Evolutionary conservation across 2,113 vertebrate genomes (phyloP), one percentile per base, ranked within the genome.

Genomic region (Gambusia affinis): DNA sequence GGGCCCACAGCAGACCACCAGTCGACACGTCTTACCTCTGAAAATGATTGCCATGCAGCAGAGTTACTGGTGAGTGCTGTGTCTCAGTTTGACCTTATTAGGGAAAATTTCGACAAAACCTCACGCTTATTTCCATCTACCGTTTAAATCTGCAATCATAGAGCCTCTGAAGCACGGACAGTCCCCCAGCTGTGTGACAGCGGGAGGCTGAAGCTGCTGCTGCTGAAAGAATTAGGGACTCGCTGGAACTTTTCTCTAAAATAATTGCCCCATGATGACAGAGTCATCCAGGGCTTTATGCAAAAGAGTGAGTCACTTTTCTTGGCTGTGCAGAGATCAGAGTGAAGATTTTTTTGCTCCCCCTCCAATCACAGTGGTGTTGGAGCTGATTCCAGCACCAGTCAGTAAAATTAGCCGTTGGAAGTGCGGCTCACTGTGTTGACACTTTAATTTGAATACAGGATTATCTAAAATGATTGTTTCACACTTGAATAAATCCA

Each of bases 261-360:
- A 87, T 85, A 78, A 92, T 88, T 84, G 82, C 71, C 63, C 67
- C 27, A 30, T 88, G 85, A 89, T 84, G 73, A 81, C 86, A 86
- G 81, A 75, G 77, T 85, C 76, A 80, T 74, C 76, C 75, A 75
- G 62, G 37, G 83, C 47, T 85, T 87, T 84, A 87, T 86, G 78
- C 78, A 78, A 74, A 82, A 76, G 35, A 75, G 29, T 83, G 85
- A 88, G 31, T 88, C 83, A 90, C 76, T 84, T 81, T 80, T 70
- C 74, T 82, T 30, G 12, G 73, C 82, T 87, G 70, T 80, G 79
- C 65, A 33, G 60, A 1, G 27, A 70, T 75, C 17, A 68, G 75
- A 80, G 87, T 60, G 67, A 31, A 42, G 70, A 78, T 69, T 37
- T 37, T 30, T 22, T 4, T 17, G 31, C 30, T 33, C 29, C 33